Conservation (phyloP, 1,140 invertebrate genomes). For the Elymnias hypermnestra region DNA sequence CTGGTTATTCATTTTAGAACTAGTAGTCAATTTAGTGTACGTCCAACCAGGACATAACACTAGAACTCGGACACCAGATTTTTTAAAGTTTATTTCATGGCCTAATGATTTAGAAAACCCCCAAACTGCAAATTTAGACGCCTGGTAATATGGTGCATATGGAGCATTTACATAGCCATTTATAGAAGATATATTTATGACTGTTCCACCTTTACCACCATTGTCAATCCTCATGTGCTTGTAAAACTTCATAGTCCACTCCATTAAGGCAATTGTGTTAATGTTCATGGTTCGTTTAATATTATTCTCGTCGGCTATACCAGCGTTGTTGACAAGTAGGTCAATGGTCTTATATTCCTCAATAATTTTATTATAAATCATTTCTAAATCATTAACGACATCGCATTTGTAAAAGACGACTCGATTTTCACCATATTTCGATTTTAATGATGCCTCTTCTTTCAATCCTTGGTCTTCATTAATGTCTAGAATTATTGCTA, state of each 20-base stretch:
- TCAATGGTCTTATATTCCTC: slow-evolving; percentile 72
- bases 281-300: slow-evolving; percentile 55
- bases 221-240: slow-evolving; percentile 77
- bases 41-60: slow-evolving; percentile 75
- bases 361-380: slow-evolving; percentile 53
- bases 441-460: slow-evolving; percentile 48
- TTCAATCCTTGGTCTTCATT: slow-evolving; percentile 57
- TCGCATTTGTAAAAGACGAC: slow-evolving; percentile 71
- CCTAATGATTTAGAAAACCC: slow-evolving; percentile 75
- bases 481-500: slow-evolving; percentile 56
- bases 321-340: slow-evolving; percentile 79
- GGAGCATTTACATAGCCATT: slow-evolving; percentile 77
- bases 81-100: slow-evolving; percentile 71
- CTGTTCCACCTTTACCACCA: slow-evolving; percentile 78
- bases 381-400: slow-evolving; percentile 65
- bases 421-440: slow-evolving; percentile 64
- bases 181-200: slow-evolving; percentile 81
- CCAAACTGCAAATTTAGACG: slow-evolving; percentile 80
- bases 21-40: slow-evolving; percentile 48
- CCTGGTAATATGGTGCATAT: slow-evolving; percentile 79
- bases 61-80: slow-evolving; percentile 72
- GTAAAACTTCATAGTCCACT: slow-evolving; percentile 47
- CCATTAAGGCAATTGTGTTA: slow-evolving; percentile 47
- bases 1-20: slow-evolving; percentile 30
- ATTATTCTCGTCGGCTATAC: slow-evolving; percentile 75